Base-by-base conservation (phyloP, 2,888 invertebrate genomes). In the Argyra leucocephala region DNA sequence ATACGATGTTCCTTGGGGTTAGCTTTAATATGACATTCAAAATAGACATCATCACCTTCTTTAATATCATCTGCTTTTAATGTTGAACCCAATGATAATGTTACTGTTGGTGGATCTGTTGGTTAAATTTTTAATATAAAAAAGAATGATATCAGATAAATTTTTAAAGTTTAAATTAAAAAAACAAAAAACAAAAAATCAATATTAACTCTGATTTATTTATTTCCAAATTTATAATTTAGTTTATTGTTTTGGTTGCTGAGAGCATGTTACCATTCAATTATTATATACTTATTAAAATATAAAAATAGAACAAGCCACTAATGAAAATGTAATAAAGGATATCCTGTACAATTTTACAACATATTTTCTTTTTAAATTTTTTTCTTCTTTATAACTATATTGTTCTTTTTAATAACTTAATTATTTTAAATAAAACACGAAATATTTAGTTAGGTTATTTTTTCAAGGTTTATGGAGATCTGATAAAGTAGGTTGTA, bases 11-110 rank as follows among this genome's bases (percentile, higher is more conserved):
- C 86, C 74, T 85, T 85, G 61, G 90, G 90, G 79, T 89, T 89
- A 64, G 89, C 88, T 73, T 85, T 84, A 73, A 89, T 88, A 80
- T 87, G 86, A 78, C 90, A 90, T 78, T 90, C 89, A 76, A 90
- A 89, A 79, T 89, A 90, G n/a, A n/a, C n/a, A n/a, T n/a, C n/a
- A 74, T 88, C 89, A 69, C 88, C 89, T 79, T 89, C 89, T 76
- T 89, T 90, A 73, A 90, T 90, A 76, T 88, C 86, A 72, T 88
- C 86, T 61, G 89, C 86, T 72, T 88, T 88, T 71, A 90, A 81
- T 61, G 88, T 89, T 74, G 86, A 88, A 70, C 90, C 90, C 71
- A 90, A 81, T 72, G 86, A 85, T 70, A 90, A 82, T 67, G 83
- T 83, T 71, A 90, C 88, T 79, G 86, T 85, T 22, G 90, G 90